phyloP scores from a whole-genome alignment of 2,113 vertebrate genomes.

The Dipodomys stephensi region DNA sequence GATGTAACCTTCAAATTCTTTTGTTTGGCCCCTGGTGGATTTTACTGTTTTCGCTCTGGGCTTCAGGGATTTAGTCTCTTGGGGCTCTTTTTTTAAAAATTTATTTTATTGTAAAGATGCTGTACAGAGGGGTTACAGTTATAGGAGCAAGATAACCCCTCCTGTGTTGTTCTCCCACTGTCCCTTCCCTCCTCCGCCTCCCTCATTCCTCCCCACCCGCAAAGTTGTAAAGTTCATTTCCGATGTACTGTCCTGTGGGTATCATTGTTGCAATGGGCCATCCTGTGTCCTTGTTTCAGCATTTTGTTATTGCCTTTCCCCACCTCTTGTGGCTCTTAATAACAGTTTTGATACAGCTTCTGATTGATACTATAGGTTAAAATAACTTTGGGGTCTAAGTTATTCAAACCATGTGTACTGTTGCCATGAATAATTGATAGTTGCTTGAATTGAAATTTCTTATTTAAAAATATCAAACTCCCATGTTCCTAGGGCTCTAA shows the following conservation, averaged over 20 bases:
- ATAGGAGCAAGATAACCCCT: too few relatives aligned
- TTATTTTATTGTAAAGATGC: too few relatives aligned
- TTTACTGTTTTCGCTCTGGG: conserved; percentile 10
- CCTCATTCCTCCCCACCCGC: too few relatives aligned
- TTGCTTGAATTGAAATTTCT: conserved; percentile 75
- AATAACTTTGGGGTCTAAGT: conserved; percentile 60
- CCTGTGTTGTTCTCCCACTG: too few relatives aligned
- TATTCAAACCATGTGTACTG: conserved; percentile 51
- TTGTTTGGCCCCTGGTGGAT: conserved; percentile 33
- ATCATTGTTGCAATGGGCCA: too few relatives aligned
- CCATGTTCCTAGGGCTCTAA: conserved; percentile 54
- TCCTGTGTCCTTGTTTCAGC: too few relatives aligned
- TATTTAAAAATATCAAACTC: conserved; percentile 74
- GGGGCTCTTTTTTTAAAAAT: not conserved
- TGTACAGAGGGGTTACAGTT: too few relatives aligned
- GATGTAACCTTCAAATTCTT: not conserved
- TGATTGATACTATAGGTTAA: conserved; percentile 65
- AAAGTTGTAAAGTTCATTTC: too few relatives aligned
- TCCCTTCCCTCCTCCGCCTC: too few relatives aligned
- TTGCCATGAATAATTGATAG: conserved; percentile 77
- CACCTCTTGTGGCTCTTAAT: not conserved
- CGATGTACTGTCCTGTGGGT: too few relatives aligned
- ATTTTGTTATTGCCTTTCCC: too few relatives aligned
- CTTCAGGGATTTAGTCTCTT: conserved; percentile 4
- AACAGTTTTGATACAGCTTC: conserved; percentile 46